These are phyloP conservation scores for Okapia johnstoni DNA, from an alignment of 2,113 vertebrate species.

Conservation along the genomic window DNA sequence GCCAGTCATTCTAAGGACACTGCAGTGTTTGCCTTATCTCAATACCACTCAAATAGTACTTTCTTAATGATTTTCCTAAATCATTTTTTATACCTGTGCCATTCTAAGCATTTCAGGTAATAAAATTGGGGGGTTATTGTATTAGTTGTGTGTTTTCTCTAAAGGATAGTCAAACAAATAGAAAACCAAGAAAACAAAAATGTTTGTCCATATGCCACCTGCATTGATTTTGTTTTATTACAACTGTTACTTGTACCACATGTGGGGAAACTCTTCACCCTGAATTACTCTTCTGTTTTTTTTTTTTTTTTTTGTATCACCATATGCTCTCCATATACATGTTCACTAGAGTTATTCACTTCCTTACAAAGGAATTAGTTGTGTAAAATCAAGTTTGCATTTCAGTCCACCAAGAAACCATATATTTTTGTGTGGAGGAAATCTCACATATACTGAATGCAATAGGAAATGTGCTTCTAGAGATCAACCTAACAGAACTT, in stretches of 20 bases:
- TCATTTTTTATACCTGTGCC: neutral
- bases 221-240: neutral
- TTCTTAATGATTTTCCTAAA: neutral
- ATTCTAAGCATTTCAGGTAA: neutral
- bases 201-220: neutral
- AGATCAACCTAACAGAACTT: neutral
- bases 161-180: neutral
- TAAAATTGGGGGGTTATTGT: neutral
- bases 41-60: neutral
- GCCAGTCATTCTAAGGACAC: neutral
- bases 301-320: neutral
- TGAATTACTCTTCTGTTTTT: neutral
- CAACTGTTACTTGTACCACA: neutral
- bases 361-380: neutral
- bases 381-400: neutral
- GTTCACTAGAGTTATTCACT: neutral
- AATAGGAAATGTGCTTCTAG: slow-evolving; percentile 5
- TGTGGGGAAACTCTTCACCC: neutral
- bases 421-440: neutral
- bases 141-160: neutral
- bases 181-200: neutral
- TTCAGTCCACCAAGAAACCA: slow-evolving; percentile 25
- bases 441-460: neutral
- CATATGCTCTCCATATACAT: neutral
- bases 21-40: neutral